Base-by-base conservation (phyloP, 2,888 invertebrate genomes). In the Hermaeophaga mercurialis region DNA sequence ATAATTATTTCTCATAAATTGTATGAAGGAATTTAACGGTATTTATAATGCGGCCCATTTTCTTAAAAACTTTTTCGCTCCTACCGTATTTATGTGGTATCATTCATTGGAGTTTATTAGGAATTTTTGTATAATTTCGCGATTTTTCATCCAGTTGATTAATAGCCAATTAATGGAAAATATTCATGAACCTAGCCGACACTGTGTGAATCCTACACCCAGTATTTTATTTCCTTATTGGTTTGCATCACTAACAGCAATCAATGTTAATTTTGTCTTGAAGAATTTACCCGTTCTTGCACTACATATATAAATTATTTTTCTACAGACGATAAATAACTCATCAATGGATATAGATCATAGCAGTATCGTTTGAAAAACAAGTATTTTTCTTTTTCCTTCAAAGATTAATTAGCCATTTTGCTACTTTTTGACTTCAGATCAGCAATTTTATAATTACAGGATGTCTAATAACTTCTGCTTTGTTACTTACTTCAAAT, bases 131-230 rank as follows among this genome's bases (percentile, higher is more conserved):
- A 58, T 58, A 58, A 58, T 58, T 58, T 54, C 12, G 34, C 49
- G 31, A 58, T 58, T 58, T 54, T 57, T 54, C 46, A 58, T 38
- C 34, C 18, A 12, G 14, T 38, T 44, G 49, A 58, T 54, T 54
- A 58, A 58, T 54, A 43, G 49, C 54, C 53, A 48, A 58, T 58
- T 58, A 58, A 54, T 45, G 49, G 53, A 58, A 54, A 45, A 58
- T 54, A 38, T 53, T 36, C 44, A 48, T 53, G 46, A 57, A 53
- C 38, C 24, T 43, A 43, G 43, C 24, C 43, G 43, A 26, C 43
- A 43, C 43, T 43, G 43, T 43, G 43, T 43, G 43, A 43, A 43
- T 43, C 43, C 43, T 43, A 43, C 43, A 43, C 43, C 43, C 43
- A 43, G 43, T 43, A 43, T 43, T 49, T 49, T 49, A 39, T 28